Base-by-base conservation (phyloP, 1,140 invertebrate genomes). In the Ooceraea biroi region DNA sequence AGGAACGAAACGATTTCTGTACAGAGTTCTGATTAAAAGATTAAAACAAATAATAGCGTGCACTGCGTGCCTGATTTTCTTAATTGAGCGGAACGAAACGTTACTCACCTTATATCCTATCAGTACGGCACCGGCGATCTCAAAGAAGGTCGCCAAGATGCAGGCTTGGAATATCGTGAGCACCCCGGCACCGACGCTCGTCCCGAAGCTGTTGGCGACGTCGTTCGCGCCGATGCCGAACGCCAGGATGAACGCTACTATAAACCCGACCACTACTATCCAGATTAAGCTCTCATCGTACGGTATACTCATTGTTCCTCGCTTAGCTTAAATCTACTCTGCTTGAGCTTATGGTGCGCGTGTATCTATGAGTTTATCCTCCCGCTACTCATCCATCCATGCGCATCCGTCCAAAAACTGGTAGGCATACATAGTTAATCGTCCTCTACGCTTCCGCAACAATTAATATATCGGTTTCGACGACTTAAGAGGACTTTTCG, bases 221-320 rank as follows among this genome's bases (percentile, higher is more conserved):
- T 99, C 99, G 93, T 99, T 99, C 44, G 99, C 99, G 30, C 99
- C 99, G 90, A 99, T 99, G 22, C 98, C 99, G 95, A 99, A 99
- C 36, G 99, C 98, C 91, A 99, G 95, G 65, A 99, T 93, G 93
- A 99, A 99, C 30, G 98, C 98, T 66, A 99, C 97, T 84, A 99
- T 93, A 94, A 99, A 99, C 80, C 98, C 98, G 84, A 98, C 94
- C 46, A 99, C 95, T 73, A 99, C 96, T 93, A 99, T 95, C 98
- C 98, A 98, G 65, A 98, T 91, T 73, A 97, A 93, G 88, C 96
- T 96, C 36, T 95, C 92, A 68, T 97, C 95, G 90, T 96, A 97
- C 46, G 96, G 95, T 92, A 97, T 96, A 95, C 96, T 95, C 92
- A 94, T 95, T 82, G 72, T 76, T 63, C 88, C 41, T 61, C 65